Conservation (phyloP, 1,140 invertebrate species). For the Zaprionus kolodkinae region DNA sequence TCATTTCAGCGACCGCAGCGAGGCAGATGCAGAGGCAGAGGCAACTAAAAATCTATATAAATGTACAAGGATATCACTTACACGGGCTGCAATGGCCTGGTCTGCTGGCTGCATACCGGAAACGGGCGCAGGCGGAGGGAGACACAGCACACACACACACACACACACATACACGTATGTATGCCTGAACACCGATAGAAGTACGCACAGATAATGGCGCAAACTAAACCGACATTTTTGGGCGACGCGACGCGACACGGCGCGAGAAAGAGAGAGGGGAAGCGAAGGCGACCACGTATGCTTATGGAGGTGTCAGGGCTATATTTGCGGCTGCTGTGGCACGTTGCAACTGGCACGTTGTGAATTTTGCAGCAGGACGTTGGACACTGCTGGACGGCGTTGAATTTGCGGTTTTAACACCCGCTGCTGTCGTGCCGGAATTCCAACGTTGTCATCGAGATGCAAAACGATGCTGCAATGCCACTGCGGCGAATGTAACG, state of each 20-base stretch:
- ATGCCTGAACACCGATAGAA: slow-evolving; percentile 20
- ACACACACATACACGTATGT: background rate
- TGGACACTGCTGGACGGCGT: slow-evolving; percentile 44
- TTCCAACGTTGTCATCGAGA: slow-evolving; percentile 25
- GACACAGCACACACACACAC: background rate
- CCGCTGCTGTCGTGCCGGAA: slow-evolving; percentile 41
- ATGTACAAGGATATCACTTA: slow-evolving; percentile 70
- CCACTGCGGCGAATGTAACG: slow-evolving; percentile 40
- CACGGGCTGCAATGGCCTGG: slow-evolving; percentile 49
- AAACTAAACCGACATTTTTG: slow-evolving; percentile 75
- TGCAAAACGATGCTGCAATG: slow-evolving; percentile 21
- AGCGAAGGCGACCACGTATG: slow-evolving; percentile 13
- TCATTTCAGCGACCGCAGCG: slow-evolving; percentile 33
- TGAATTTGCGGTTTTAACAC: slow-evolving; percentile 67
- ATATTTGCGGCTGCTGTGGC: slow-evolving; percentile 53
- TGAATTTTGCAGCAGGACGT: slow-evolving; percentile 67
- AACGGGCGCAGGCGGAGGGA: slow-evolving; percentile 10
- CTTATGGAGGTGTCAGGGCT: slow-evolving; percentile 59
- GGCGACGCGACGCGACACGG: slow-evolving; percentile 38
- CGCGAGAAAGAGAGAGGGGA: background rate
- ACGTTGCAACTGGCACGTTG: slow-evolving; percentile 68
- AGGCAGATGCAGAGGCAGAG: background rate
- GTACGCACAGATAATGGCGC: slow-evolving; percentile 56
- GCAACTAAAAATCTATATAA: slow-evolving; percentile 50
- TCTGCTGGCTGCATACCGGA: slow-evolving; percentile 34